These are phyloP conservation scores for Amblyjoppa fuscipennis DNA, from an alignment of 2,888 invertebrate species.

Conservation along the genomic window DNA sequence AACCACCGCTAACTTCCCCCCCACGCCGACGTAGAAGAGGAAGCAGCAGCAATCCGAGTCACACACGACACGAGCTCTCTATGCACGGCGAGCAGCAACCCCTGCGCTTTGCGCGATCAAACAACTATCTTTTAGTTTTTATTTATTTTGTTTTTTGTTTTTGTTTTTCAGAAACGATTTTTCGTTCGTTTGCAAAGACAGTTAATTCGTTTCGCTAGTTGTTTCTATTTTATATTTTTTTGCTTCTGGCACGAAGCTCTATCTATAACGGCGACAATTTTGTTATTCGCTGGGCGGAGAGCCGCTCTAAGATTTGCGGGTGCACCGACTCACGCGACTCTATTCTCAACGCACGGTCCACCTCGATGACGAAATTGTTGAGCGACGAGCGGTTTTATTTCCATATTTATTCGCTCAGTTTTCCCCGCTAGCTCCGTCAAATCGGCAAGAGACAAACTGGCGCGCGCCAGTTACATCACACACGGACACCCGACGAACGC, in stretches of 20 bases:
- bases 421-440: background rate
- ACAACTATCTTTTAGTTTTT: background rate
- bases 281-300: background rate
- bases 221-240: background rate
- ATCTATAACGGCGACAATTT: background rate
- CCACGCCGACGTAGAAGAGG: conserved; percentile 19
- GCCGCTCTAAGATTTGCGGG: background rate
- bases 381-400: background rate
- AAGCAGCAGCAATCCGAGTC: conserved; percentile 33
- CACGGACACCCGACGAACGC: conserved; percentile 2
- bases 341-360: background rate
- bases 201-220: background rate
- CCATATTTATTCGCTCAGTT: background rate
- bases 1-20: conserved; percentile 46
- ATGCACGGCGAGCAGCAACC: conserved; percentile 19
- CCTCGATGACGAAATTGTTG: background rate
- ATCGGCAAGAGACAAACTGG: background rate
- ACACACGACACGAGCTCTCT: conserved; percentile 33
- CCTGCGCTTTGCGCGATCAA: background rate
- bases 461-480: conserved; percentile 40
- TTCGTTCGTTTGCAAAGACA: background rate
- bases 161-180: background rate
- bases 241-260: background rate
- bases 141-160: background rate
- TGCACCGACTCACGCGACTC: conserved; percentile 28